phyloP scores from a whole-genome alignment of 2,113 vertebrate genomes.

The Nanorana parkeri region DNA sequence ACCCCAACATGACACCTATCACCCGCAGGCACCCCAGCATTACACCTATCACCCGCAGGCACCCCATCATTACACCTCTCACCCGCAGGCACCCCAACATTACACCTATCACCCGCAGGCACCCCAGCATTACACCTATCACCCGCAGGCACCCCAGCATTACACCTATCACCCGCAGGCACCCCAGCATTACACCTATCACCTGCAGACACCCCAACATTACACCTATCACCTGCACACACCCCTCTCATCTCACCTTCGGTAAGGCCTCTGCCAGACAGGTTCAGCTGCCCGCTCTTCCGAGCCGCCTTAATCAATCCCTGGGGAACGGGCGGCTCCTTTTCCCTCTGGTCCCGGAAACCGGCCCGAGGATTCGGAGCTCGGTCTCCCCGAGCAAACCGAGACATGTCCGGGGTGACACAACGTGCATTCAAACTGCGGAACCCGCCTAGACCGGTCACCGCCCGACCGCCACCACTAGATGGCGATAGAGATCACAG shows the following conservation, averaged over 20 bases:
- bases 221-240: neutral
- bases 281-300: conserved; percentile 88
- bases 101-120: neutral
- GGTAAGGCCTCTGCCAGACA: conserved; percentile 80
- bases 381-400: conserved; percentile 62
- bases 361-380: conserved; percentile 69
- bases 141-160: neutral
- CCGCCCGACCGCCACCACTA: neutral
- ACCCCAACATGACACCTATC: neutral
- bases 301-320: conserved; percentile 85
- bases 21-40: neutral
- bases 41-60: neutral
- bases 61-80: too few relatives aligned
- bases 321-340: conserved; percentile 68
- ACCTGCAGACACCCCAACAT: neutral
- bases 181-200: neutral
- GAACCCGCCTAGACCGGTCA: conserved; percentile 31
- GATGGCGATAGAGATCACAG: neutral
- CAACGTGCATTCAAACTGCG: neutral
- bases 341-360: conserved; percentile 67
- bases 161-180: neutral
- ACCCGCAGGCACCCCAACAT: neutral
- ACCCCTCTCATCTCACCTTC: conserved; percentile 76
- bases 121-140: neutral
- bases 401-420: conserved; percentile 69